Base-by-base conservation (phyloP, 92 coral and sea anemone species). In the Palythoa caribaeorum region DNA sequence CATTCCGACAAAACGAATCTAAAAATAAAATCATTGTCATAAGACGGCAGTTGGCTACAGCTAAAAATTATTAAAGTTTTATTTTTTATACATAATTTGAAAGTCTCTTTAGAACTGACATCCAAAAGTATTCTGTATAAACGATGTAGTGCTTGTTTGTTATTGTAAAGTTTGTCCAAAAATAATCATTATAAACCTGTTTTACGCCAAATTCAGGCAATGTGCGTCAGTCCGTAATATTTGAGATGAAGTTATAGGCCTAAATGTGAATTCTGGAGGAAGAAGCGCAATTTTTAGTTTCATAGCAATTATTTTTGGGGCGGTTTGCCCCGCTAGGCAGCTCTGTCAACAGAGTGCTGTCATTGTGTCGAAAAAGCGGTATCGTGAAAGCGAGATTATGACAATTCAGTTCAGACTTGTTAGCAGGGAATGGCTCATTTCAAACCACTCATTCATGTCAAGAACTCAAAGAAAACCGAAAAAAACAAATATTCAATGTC, bases 381-480 rank as follows among this genome's bases (percentile, higher is more conserved):
- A 68, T 92, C 39, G 53, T 90, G 93, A 95, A 95, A 95, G 96
- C 63, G 73, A 28, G 59, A 57, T 85, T 66, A 59, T 95, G 98
- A 93, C 98, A 90, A 79, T 87, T 77, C 86, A 90, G 89, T 84
- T 28, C 83, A 85, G 87, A 59, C 74, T 81, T 81, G 86, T 44
- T 81, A 81, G 75, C 86, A 65, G 36, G 36, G 76, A 53, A 63
- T 68, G 63, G 36, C 62, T 81, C 76, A 21, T 65, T 73, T 91
- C 91, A 89, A 80, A 90, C 36, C 77, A 83, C 96, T 92, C 93
- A 92, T 44, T 75, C 84, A 83, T 88, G 94, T 95, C 98, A 92
- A 84, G 73, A 28, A 84, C 84, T 91, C 98, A 95, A 95, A 95
- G 98, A 95, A 88, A 89, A 77, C 98, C 98, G 98, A 91, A 80